Base-by-base conservation (phyloP, 2,113 vertebrate species). In the Phaethornis superciliosus region DNA sequence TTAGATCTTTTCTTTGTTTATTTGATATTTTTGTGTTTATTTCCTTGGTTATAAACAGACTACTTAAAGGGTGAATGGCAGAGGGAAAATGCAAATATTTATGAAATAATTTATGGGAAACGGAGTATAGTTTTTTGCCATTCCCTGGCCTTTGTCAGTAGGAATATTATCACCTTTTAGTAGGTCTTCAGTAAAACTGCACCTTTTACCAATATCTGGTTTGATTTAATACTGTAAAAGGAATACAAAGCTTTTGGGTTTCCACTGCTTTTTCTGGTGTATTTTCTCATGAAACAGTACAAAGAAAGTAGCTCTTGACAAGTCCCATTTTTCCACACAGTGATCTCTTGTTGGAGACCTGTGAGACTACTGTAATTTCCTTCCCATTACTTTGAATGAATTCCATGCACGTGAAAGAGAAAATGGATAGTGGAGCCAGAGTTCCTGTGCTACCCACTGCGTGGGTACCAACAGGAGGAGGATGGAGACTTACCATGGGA, bases 321-420 rank as follows among this genome's bases (percentile, higher is more conserved):
- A 97, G 96, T 97, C 97, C 95, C 97, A 95, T 97, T 98, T 97
- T 97, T 95, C 96, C 94, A 96, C 90, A 95, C 79, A 97, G 96
- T 91, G 97, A 97, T 97, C 95, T 97, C 92, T 97, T 94, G 96
- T 97, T 97, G 80, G 94, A 96, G 97, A 97, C 96, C 96, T 97
- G 79, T 69, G 95, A 98, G 97, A 94, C 81, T 75, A 85, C 92
- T 96, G 28, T 97, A 97, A 98, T 98, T 98, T 98, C 94, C 94
- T 97, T 95, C 90, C 97, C 95, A 96, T 97, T 98, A 96, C 84
- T 78, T 96, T 84, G 97, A 98, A 97, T 97, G 97, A 98, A 97
- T 97, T 98, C 97, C 97, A 97, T 97, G 96, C 97, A 96, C 8
- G 16, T 94, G 94, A 81, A 94, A 93, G 87, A 87, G 93, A 96